A percentile compares a stretch with the other conserved stretches of the same genome.
These are phyloP conservation scores for Dermochelys coriacea DNA, from an alignment of 2,797 vertebrate genomes.

Conservation along the genomic window DNA sequence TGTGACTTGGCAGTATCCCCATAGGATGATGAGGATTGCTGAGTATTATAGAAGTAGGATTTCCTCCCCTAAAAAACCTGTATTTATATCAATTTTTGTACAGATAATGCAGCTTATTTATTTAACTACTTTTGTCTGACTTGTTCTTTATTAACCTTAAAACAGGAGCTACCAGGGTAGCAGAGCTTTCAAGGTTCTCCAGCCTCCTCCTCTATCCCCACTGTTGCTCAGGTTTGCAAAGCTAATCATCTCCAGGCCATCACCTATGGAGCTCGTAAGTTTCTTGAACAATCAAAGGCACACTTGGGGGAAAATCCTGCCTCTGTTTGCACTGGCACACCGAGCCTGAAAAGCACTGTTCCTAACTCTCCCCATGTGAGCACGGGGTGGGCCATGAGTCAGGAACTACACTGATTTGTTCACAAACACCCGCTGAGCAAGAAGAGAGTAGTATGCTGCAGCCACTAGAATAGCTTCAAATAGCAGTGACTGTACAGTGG, in stretches of 20 bases:
- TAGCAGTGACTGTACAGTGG: background rate
- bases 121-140: constrained; percentile 73
- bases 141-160: constrained; percentile 67
- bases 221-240: background rate
- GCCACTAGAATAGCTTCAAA: background rate
- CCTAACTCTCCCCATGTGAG: background rate
- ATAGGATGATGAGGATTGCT: constrained; percentile 61
- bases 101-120: constrained; percentile 82
- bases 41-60: constrained; percentile 72
- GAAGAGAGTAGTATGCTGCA: background rate
- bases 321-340: background rate
- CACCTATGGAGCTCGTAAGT: background rate
- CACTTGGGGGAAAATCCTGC: background rate
- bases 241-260: background rate
- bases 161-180: constrained; percentile 9
- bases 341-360: background rate
- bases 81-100: constrained; percentile 81
- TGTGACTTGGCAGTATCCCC: constrained; percentile 61
- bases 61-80: constrained; percentile 65
- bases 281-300: background rate
- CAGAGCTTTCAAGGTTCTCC: constrained; percentile 5
- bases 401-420: background rate
- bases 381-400: background rate
- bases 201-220: background rate
- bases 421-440: background rate